Evolutionary conservation across 2,888 invertebrate genomes (phyloP).

Genomic region (Melanotus villosus): DNA sequence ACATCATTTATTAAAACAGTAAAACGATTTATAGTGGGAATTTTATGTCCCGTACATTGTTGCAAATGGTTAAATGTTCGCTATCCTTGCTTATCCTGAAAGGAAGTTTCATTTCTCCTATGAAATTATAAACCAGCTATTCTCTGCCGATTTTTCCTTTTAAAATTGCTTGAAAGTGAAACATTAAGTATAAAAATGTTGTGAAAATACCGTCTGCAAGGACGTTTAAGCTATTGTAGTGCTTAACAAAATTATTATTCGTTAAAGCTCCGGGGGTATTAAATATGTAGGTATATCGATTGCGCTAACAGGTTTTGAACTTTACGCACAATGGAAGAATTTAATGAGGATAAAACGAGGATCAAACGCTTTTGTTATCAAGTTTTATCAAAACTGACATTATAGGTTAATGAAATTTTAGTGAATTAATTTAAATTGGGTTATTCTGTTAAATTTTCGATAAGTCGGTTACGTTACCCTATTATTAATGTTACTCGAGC

Average conservation of each 20-base stretch:
- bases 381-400: conserved; percentile 4
- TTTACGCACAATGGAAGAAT: conserved; percentile 9
- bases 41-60: conserved; percentile 39
- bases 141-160: no score
- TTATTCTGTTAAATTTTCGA: no score
- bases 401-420: no score
- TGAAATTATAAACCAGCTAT: no score
- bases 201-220: no score
- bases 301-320: not conserved
- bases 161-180: no score
- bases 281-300: conserved; percentile 3
- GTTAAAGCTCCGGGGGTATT: not conserved
- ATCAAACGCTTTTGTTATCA: not conserved
- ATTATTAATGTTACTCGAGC: no score
- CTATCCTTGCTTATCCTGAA: no score
- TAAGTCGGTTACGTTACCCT: no score
- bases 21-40: conserved; percentile 28
- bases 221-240: no score
- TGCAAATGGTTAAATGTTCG: conserved; percentile 22
- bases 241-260: not conserved
- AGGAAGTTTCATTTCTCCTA: no score
- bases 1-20: conserved; percentile 36
- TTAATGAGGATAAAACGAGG: conserved; percentile 8
- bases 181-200: no score
- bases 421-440: not conserved